Percentiles rank a stretch among this genome's conserved stretches.
Conservation (phyloP, 2,797 vertebrate genomes). For the Cossypha niveicapilla region DNA sequence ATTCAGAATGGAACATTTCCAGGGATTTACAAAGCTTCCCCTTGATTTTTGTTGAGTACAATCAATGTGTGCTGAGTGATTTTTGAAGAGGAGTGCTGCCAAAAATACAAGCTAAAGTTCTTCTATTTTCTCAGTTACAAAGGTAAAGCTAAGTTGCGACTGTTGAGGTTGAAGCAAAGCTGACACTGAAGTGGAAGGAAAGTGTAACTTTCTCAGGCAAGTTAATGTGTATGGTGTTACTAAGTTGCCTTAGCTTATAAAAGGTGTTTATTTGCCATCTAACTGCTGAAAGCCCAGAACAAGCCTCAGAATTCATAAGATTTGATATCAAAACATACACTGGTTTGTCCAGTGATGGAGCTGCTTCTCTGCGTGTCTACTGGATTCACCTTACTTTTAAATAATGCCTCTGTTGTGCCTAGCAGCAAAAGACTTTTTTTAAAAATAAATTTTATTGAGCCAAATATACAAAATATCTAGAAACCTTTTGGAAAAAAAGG, state of each 20-base stretch:
- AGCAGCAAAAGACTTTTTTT: not conserved
- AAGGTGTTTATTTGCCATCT: not conserved
- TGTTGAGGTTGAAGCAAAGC: not conserved
- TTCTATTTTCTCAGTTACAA: not conserved
- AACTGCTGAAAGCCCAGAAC: not conserved
- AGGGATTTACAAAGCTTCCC: not conserved
- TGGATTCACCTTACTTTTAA: not conserved
- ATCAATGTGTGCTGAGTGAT: not conserved
- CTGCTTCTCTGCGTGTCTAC: not conserved
- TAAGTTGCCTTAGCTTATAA: not conserved
- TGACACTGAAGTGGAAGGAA: not conserved
- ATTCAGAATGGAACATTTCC: not conserved
- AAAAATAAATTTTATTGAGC: not conserved
- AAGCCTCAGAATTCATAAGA: not conserved
- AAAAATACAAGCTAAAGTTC: not conserved
- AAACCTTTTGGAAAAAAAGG: not conserved
- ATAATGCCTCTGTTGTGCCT: not conserved
- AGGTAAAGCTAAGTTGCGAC: not conserved
- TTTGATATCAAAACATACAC: not conserved
- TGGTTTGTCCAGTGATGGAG: not conserved
- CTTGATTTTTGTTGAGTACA: constrained; percentile 3
- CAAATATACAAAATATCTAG: not conserved
- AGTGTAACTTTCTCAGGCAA: not conserved
- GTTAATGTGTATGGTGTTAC: not conserved
- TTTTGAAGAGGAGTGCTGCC: not conserved